Conservation (phyloP, 2,797 vertebrate species). For the Stomatorhinus walkeri region DNA sequence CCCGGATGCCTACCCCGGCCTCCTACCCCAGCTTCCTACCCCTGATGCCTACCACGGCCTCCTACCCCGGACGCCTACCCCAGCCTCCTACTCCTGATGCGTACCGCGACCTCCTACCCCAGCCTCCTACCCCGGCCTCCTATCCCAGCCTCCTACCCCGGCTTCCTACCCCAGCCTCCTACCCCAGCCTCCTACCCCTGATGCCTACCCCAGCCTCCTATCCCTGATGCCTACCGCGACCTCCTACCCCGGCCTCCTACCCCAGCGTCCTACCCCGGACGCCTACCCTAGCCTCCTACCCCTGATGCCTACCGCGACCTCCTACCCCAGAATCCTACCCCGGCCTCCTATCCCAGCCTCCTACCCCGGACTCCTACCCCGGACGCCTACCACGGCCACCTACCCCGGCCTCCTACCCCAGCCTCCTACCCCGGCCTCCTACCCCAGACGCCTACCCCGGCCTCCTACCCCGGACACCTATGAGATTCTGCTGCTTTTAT, state of each 20-base stretch:
- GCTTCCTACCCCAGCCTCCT: background rate
- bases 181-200: background rate
- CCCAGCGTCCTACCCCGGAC: background rate
- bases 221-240: too few species aligned
- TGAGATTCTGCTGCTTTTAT: background rate
- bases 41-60: too few species aligned
- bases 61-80: too few species aligned
- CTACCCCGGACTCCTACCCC: background rate
- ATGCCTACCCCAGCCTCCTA: too few species aligned
- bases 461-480: too few species aligned
- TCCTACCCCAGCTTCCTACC: background rate
- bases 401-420: background rate
- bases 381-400: background rate
- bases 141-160: background rate
- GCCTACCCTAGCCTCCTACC: background rate
- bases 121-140: background rate
- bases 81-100: background rate
- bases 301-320: too few species aligned
- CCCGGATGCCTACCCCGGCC: background rate
- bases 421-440: background rate
- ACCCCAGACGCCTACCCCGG: background rate
- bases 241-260: background rate
- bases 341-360: background rate
- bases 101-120: background rate
- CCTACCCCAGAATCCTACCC: background rate